Evolutionary conservation across 2,797 vertebrate species (phyloP).

Genomic region (Tarsius wallacei): DNA sequence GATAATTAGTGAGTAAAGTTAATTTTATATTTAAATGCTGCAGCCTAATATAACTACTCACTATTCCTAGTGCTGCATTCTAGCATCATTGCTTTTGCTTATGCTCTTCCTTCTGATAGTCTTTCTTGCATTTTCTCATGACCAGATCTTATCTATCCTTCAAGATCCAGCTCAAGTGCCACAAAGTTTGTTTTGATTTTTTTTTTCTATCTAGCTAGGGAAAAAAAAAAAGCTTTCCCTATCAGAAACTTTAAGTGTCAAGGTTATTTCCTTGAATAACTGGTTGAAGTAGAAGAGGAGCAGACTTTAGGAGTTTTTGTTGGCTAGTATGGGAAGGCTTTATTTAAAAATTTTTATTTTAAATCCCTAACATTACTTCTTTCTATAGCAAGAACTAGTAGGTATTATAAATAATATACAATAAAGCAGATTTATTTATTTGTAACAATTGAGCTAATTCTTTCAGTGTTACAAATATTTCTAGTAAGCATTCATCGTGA

Average conservation of each 20-base stretch:
- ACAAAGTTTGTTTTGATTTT: not conserved
- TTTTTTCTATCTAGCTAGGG: not conserved
- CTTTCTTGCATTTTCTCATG: not conserved
- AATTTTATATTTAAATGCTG: constrained; percentile 2
- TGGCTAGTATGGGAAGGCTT: constrained; percentile 12
- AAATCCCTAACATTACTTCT: constrained; percentile 24
- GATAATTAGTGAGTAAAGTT: not conserved
- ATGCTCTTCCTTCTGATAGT: constrained; percentile 21
- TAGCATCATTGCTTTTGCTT: constrained; percentile 33
- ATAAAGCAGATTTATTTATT: not conserved
- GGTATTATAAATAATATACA: not conserved
- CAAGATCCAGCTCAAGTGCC: not conserved
- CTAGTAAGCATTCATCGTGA: not conserved
- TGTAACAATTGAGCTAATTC: constrained; percentile 21
- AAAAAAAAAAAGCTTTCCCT: not conserved
- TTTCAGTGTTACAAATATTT: not conserved
- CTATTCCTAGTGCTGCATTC: not conserved
- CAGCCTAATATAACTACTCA: not conserved
- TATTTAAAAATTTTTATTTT: not conserved
- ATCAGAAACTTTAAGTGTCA: not conserved
- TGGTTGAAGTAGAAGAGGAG: not conserved
- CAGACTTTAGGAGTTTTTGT: not conserved
- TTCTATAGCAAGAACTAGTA: not conserved
- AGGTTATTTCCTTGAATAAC: not conserved
- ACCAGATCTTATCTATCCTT: not conserved